A percentile compares a stretch with the other conserved stretches of the same genome.
Evolutionary conservation across 2,888 invertebrate species (phyloP).

Genomic region (Lepidochrysops patricia): DNA sequence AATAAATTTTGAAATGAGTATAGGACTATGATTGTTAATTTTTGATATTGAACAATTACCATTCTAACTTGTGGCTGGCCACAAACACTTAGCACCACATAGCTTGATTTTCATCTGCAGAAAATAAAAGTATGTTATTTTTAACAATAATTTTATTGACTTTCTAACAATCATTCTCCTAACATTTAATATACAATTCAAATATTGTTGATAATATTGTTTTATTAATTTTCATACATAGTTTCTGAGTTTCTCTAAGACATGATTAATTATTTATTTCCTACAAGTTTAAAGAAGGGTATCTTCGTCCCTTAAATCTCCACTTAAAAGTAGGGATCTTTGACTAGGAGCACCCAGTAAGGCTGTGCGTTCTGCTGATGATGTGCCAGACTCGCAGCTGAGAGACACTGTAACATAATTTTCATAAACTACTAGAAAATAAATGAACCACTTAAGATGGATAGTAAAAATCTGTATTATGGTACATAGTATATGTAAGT

Average conservation of each 20-base stretch:
- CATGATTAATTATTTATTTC: neutral
- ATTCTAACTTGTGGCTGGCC: neutral
- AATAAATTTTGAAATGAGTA: too few species aligned
- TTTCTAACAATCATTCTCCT: neutral
- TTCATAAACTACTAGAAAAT: neutral
- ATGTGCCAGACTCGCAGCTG: constrained; percentile 77
- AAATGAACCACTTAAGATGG: too few species aligned
- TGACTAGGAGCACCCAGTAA: constrained; percentile 82
- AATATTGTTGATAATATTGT: neutral
- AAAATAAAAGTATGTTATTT: neutral
- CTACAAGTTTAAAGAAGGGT: constrained; percentile 82
- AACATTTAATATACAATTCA: neutral
- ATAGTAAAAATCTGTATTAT: too few species aligned
- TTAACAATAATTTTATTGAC: neutral
- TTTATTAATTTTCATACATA: neutral
- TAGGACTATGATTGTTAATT: too few species aligned
- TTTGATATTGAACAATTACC: neutral
- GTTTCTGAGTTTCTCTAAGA: neutral
- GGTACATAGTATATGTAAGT: too few species aligned
- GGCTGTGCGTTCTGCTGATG: constrained; percentile 78
- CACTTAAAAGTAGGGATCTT: constrained; percentile 83
- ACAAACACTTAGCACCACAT: neutral
- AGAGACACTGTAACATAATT: constrained; percentile 64
- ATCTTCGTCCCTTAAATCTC: constrained; percentile 89
- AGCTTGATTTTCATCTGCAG: neutral